Base-by-base conservation (phyloP, 64 coral and sea anemone species). In the Stichodactyla helianthus region DNA sequence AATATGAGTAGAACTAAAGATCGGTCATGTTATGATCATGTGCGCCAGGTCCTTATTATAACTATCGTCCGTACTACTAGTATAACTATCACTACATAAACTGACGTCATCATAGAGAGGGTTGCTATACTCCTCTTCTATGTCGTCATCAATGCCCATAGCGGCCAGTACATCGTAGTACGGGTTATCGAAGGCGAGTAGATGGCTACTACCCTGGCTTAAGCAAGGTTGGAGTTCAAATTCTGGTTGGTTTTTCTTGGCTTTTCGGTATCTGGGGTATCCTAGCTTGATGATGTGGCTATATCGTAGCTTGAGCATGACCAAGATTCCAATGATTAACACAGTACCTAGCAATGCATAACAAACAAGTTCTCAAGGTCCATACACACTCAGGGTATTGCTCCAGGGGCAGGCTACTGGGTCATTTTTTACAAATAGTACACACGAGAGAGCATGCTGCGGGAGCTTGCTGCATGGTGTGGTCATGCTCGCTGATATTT, bases 121-220 rank as follows among this genome's bases (percentile, higher is more conserved):
- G 59, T 95, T 99, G 7, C 84, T 88, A 51, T 91, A 99, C 52
- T 99, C 97, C 15, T 99, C 97, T 67, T 99, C 97, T 44, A 99
- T 89, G 55, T 99, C 97, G 82, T 99, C 97, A 82, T 99, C 97
- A 10, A 95, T 77, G 5, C 93, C 97, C 97, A 99, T 99, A 54
- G 91, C 97, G 1, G 97, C 97, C 4, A 99, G 55, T 15, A 99
- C 93, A 77, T 99, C 97, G 86, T 99, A 99, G 20, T 99, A 99
- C 11, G 93, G 97, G 57, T 99, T 99, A 76, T 99, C 97, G 27
- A 99, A 99, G 5, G 93, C 97, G 31, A 99, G 91, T 18, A 91
- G 78, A 77, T 95, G 92, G 82, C 93, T 89, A 31, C 88, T 87
- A 17, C 83, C 91, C n/a, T 93, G 97, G 10, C 90, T 87, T 0